Conservation (phyloP, 64 coral and sea anemone species). For the Montipora sp. region DNA sequence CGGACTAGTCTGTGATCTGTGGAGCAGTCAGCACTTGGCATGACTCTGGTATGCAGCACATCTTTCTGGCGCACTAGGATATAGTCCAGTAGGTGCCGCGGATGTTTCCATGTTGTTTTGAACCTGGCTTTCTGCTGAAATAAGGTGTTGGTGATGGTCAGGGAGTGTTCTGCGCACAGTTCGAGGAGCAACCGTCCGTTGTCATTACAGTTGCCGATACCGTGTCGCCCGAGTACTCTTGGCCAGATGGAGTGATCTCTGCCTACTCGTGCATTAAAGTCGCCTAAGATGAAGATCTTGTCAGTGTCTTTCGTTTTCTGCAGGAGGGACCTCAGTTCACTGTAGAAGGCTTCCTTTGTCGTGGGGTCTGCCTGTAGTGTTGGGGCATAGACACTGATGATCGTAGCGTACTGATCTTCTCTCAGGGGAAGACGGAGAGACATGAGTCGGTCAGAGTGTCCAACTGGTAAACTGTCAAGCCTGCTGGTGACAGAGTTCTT, state of each 20-base stretch:
- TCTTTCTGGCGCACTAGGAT: neutral
- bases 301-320: no score
- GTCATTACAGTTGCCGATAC: constrained; percentile 19
- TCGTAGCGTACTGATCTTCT: no score
- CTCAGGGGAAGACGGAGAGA: no score
- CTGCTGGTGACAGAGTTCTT: no score
- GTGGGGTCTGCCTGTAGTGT: no score
- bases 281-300: neutral
- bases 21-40: no score
- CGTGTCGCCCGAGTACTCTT: neutral
- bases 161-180: neutral
- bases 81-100: neutral
- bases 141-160: constrained; percentile 32
- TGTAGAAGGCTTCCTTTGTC: no score
- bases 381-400: no score
- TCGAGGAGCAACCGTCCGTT: constrained; percentile 32
- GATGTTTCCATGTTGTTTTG: constrained; percentile 21
- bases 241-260: neutral
- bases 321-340: no score
- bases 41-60: neutral
- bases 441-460: no score
- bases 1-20: no score
- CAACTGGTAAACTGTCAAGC: no score
- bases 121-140: neutral
- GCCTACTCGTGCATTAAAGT: constrained; percentile 30